Base-by-base conservation (phyloP, 2,797 vertebrate genomes). In the Sebastes matsubarae region DNA sequence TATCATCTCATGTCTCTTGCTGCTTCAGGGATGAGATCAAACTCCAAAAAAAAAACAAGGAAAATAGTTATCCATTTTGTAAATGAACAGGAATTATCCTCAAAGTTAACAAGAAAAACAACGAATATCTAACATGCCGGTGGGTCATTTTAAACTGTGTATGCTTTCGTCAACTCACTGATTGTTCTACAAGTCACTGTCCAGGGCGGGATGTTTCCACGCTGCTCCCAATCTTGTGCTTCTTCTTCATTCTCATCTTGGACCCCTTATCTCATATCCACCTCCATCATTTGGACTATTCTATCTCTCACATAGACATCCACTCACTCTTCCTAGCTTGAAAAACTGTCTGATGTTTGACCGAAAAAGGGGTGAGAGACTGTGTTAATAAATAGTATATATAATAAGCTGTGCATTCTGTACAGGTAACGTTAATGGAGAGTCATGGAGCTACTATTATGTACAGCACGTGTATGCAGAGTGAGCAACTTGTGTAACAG, bases 331-430 rank as follows among this genome's bases (percentile, higher is more conserved):
- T 82, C 20, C 38, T 60, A 61, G 42, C 68, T 75, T 61, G 50
- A 59, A 65, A 86, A 74, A 25, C 50, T 54, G 36, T 76, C 65
- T 50, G 50, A 38, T 36, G 46, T 80, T 65, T 71, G 72, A 67
- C 60, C 69, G 13, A 58, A 67, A 14, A 7, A 14, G 29, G 30
- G 11, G 13, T 6, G 59, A 55, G 55, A 71, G 38, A 60, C 61
- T 4, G 6, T 16, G 29, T 85, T 66, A 25, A 61, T 73, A 72
- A 1, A 72, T 50, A 72, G 42, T 60, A 60, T 34, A 55, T 27
- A 55, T 13, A 38, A 78, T 52, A 89, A 18, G 77, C 81, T 3
- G 63, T 84, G 88, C 81, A 75, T 85, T 89, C 77, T 88, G 93
- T 90, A 93, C 88, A 89, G 90, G 64, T 81, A 63, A 65, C 71